Base-by-base conservation (phyloP, 2,888 invertebrate genomes). In the Drosophila mimetica region DNA sequence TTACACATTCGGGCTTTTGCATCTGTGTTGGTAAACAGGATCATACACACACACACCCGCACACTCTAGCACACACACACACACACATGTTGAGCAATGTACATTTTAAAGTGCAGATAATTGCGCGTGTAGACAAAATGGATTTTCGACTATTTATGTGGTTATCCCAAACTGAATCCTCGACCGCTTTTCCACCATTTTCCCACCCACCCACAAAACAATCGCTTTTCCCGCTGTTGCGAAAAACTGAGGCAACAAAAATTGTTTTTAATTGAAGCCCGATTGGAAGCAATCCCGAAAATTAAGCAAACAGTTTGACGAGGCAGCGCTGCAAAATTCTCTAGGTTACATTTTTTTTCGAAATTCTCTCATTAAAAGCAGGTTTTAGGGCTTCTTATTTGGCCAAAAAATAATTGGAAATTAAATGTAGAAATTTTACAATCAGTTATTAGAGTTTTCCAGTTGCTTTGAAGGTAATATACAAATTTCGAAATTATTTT, bases 51-150 rank as follows among this genome's bases (percentile, higher is more conserved):
- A 44, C 50, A 51, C 36, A 32, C 41, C 36, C 42, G 53, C 46
- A 44, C 52, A 53, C 34, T 39, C 18, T 39, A 42, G 57, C 34
- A 51, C n/a, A 41, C 42, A 55, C 51, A 55, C 18, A 48, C 39
- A 11, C 16, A 44, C 5, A 20, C 4, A 42, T 32, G 48, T 28
- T 47, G 16, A 47, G 47, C 50, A 74, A 70, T 79, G 72, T 77
- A 72, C 61, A 81, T 71, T 86, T 72, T 72, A 71, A 79, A 82
- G 82, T 86, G 85, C 71, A 77, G 72, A 83, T 87, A 87, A 83
- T 87, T 85, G 87, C 75, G 77, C 74, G 63, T 85, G 85, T 82
- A 76, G 77, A 79, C 77, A 82, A 71, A 85, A 82, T 85, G 83
- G 74, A 74, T 76, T 79, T 76, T 72, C 69, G 46, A 77, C 81